A percentile compares a stretch with the other conserved stretches of the same genome.
Evolutionary conservation across 2,113 vertebrate genomes (phyloP).

Genomic region (Odocoileus virginianus): DNA sequence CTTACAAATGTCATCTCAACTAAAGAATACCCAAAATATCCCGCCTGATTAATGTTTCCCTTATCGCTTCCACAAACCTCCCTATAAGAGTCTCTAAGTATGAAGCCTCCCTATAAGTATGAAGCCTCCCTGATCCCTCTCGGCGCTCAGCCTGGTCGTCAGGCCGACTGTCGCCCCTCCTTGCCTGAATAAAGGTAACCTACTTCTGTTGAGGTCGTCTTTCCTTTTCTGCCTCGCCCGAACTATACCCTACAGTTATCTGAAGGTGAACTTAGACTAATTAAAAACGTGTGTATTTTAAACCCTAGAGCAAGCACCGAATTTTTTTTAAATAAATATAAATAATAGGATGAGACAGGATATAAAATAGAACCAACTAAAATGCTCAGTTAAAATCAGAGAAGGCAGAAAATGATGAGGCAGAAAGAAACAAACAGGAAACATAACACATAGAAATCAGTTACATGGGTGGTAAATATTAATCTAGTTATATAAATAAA

Average conservation of each 20-base stretch:
- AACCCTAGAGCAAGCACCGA: not conserved
- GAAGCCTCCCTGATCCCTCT: too few species aligned
- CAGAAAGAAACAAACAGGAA: not conserved
- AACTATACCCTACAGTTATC: not conserved
- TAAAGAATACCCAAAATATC: too few species aligned
- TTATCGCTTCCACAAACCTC: too few species aligned
- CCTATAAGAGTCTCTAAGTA: too few species aligned
- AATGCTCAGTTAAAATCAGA: not conserved
- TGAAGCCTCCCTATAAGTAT: too few species aligned
- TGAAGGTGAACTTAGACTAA: not conserved
- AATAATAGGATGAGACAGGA: not conserved
- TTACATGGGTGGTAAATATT: not conserved
- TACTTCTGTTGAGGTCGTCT: too few species aligned
- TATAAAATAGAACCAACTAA: not conserved
- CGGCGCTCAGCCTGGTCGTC: too few species aligned
- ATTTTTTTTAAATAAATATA: not conserved
- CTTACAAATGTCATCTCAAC: too few species aligned
- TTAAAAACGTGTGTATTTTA: not conserved
- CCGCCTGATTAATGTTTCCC: too few species aligned
- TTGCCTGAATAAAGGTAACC: too few species aligned
- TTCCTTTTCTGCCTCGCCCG: too few species aligned
- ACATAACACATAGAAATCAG: not conserved
- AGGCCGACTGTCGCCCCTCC: too few species aligned
- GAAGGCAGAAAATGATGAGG: not conserved
- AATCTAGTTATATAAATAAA: not conserved